A percentile compares a stretch with the other conserved stretches of the same genome.
Evolutionary conservation across 2,797 vertebrate genomes (phyloP).

Genomic region (Champsocephalus gunnari): DNA sequence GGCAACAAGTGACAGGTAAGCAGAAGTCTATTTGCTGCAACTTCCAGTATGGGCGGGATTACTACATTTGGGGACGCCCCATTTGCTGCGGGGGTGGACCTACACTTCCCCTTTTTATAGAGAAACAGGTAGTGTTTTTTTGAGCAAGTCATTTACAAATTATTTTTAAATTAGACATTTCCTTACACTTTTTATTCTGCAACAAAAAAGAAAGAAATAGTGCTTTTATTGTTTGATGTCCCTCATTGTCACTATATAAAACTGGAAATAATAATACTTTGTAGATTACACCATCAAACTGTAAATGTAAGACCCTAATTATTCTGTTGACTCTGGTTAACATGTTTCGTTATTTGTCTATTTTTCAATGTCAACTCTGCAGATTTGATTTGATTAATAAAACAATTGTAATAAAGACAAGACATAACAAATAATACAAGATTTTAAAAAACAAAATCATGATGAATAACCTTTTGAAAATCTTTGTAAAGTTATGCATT

Average conservation of each 20-base stretch:
- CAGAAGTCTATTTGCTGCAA: constrained; percentile 21
- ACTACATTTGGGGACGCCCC: constrained; percentile 33
- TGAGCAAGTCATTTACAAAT: not conserved
- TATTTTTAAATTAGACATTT: not conserved
- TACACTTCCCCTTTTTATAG: not conserved
- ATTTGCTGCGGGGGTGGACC: not conserved
- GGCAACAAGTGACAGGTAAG: constrained; percentile 50
- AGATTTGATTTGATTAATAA: too few relatives aligned
- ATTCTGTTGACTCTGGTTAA: too few relatives aligned
- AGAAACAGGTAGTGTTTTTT: not conserved
- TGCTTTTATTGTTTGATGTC: not conserved
- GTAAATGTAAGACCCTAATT: too few relatives aligned
- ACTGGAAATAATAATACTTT: not conserved
- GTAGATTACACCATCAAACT: not conserved
- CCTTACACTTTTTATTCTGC: not conserved
- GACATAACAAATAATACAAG: too few relatives aligned
- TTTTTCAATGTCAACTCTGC: too few relatives aligned
- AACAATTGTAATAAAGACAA: too few relatives aligned
- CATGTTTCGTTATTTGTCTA: too few relatives aligned
- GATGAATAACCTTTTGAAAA: not conserved
- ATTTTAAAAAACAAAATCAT: too few relatives aligned
- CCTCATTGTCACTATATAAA: not conserved
- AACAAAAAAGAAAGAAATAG: not conserved
- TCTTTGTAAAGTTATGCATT: not conserved
- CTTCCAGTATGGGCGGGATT: constrained; percentile 46